Evolutionary conservation across 2,888 invertebrate genomes (phyloP).

Genomic region (Tanypteryx hageni): DNA sequence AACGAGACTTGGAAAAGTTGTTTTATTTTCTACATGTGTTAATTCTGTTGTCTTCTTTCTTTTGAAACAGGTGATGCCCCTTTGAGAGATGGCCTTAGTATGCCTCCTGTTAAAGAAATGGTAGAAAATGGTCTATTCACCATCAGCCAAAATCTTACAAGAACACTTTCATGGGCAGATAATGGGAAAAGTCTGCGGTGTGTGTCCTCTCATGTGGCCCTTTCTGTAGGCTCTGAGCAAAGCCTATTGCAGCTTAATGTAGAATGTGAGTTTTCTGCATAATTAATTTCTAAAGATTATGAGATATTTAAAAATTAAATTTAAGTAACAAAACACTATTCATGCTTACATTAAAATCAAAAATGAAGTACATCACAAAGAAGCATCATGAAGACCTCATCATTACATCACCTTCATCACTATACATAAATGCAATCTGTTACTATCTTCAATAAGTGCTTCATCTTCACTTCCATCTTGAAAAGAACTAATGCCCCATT

Average conservation of each 20-base stretch:
- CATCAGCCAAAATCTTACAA: conserved; percentile 82
- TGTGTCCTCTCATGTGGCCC: conserved; percentile 82
- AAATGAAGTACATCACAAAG: too few species aligned
- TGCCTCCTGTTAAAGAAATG: conserved; percentile 77
- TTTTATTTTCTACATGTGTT: too few species aligned
- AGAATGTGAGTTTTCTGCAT: conserved; percentile 78
- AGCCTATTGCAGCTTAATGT: conserved; percentile 77
- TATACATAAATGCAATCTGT: too few species aligned
- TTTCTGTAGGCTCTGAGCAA: conserved; percentile 73
- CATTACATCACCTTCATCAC: too few species aligned
- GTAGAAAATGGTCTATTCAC: conserved; percentile 80
- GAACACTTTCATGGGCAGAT: conserved; percentile 80
- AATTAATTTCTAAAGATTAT: not conserved
- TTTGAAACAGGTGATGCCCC: conserved; percentile 79
- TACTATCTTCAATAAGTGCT: too few species aligned
- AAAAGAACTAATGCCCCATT: too few species aligned
- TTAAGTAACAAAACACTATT: too few species aligned
- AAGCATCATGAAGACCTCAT: too few species aligned
- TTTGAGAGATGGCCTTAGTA: conserved; percentile 79
- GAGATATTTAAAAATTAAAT: too few species aligned
- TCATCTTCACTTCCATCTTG: too few species aligned
- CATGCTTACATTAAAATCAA: too few species aligned
- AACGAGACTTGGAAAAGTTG: too few species aligned
- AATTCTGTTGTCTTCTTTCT: not conserved
- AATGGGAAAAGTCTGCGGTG: conserved; percentile 82